Evolutionary conservation across 2,888 invertebrate species (phyloP), one percentile per base, ranked within the genome.

Genomic region (Andrena praecox): DNA sequence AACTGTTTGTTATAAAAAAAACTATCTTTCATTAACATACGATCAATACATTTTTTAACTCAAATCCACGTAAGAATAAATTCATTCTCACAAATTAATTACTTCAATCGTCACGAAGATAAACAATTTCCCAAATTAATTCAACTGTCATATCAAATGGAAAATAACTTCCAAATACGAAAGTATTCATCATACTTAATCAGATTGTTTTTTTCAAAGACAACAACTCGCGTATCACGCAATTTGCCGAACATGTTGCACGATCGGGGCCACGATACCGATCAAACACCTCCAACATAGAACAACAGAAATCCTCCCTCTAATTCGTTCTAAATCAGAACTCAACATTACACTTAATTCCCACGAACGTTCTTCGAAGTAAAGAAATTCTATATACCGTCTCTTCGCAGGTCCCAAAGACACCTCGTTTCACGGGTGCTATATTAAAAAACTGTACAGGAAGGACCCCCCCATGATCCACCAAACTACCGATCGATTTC

Each of bases 361-460:
- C 27, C 60, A 62, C 52, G 52, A 70, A 29, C 29, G 56, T n/a
- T 42, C 59, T 10, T 48, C 31, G 48, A 60, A 29, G 31, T 48
- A 31, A 42, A 48, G 5, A n/a, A 59, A 70, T 42, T 29, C 29
- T 8, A 31, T 8, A 24, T 31, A n/a, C 29, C 60, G 16, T 2
- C 7, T 4, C 2, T 1, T 50, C 31, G 20, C 27, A 16, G n/a
- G 16, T 27, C 35, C 2, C 24, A 4, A 35, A 6, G 54, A 8
- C 59, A 60, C 29, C 16, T 67, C 35, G 31, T 20, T 7, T 3
- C 60, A 52, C 20, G 8, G 52, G 10, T 27, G 8, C 24, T n/a
- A 33, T 50, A 7, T 6, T 42, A 42, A 42, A 50, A 56, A 70
- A 67, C 42, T 56, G n/a, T 79, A 80, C 50, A 79, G 52, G 52